Conservation (phyloP, 92 coral and sea anemone species). For the Ricordea florida region DNA sequence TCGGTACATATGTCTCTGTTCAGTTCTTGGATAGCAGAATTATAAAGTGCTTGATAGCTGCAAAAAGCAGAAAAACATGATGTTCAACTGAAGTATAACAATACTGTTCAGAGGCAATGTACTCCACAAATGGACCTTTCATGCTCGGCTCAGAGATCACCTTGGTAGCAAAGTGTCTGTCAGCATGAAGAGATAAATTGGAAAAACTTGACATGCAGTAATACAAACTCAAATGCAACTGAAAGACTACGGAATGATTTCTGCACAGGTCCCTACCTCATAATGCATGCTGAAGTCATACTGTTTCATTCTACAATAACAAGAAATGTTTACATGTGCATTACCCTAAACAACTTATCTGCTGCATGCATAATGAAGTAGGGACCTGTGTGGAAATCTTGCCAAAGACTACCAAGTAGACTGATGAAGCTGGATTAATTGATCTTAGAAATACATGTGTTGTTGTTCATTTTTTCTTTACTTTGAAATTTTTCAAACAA, state of each 20-base stretch:
- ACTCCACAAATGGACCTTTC: slow-evolving; percentile 8
- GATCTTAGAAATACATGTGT: too few relatives aligned
- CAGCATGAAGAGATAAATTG: neutral
- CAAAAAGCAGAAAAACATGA: neutral
- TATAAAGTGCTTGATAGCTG: slow-evolving; percentile 12
- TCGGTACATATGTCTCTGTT: neutral
- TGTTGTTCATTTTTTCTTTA: too few relatives aligned
- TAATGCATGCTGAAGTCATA: neutral
- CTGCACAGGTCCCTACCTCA: neutral
- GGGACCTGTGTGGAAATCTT: too few relatives aligned
- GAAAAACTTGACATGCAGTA: slow-evolving; percentile 10
- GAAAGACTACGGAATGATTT: neutral
- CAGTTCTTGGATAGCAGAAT: neutral
- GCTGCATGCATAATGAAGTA: too few relatives aligned
- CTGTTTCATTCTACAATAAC: neutral
- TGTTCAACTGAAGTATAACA: neutral
- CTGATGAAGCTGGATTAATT: too few relatives aligned
- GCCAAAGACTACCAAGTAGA: too few relatives aligned
- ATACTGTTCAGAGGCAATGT: slow-evolving; percentile 3
- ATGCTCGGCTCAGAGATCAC: neutral
- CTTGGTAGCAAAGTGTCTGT: neutral
- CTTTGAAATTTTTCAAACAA: too few relatives aligned
- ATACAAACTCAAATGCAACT: neutral
- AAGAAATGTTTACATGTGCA: too few relatives aligned
- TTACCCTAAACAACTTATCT: too few relatives aligned